phyloP scores from a whole-genome alignment of 2,797 vertebrate species.

The Xerus rutilus region DNA sequence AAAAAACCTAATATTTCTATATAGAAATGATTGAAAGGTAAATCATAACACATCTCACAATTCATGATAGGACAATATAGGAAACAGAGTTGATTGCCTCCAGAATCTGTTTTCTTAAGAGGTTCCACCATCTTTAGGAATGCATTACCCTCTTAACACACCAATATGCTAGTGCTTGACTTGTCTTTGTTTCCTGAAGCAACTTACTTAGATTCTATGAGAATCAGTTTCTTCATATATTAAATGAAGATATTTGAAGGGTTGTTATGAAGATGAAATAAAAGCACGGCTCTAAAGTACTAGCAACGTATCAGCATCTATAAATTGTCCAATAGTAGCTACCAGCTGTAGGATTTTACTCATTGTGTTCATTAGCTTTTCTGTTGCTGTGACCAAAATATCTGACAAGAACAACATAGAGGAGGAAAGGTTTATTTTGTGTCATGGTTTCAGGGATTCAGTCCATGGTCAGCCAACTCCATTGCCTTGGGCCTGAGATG shows the following conservation, averaged over 20 bases:
- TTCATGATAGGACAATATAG: not conserved
- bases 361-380: too few relatives aligned
- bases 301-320: not conserved
- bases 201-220: not conserved
- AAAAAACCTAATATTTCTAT: conserved; percentile 21
- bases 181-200: not conserved
- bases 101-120: not conserved
- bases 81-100: not conserved
- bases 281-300: not conserved
- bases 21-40: not conserved
- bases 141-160: too few relatives aligned
- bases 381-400: too few relatives aligned
- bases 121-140: too few relatives aligned
- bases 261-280: not conserved
- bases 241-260: conserved; percentile 23
- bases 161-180: not conserved
- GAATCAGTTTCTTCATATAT: not conserved
- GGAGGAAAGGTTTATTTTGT: too few relatives aligned
- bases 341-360: not conserved
- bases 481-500: too few relatives aligned
- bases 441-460: too few relatives aligned
- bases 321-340: not conserved
- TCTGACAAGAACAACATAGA: too few relatives aligned
- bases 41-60: not conserved
- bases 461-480: too few relatives aligned